phyloP scores from a whole-genome alignment of 2,888 invertebrate species.

The Pycnomerus fuliginosus region DNA sequence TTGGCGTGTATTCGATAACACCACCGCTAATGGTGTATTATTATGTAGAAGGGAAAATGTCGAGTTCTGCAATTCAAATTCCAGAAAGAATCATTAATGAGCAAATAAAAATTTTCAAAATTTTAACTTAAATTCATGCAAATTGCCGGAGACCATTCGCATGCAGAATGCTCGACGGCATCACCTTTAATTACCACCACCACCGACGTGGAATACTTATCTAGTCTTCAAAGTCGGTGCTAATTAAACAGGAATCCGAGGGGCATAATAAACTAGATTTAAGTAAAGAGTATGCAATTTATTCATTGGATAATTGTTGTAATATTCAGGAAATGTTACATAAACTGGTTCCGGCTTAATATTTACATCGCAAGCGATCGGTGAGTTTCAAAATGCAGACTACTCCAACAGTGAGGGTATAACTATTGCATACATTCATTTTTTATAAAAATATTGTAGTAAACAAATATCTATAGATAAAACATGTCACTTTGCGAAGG shows the following conservation, averaged over 20 bases:
- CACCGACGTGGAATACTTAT: constrained; percentile 5
- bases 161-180: constrained; percentile 20
- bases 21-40: constrained; percentile 44
- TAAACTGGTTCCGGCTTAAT: constrained; percentile 23
- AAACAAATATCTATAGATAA: constrained; percentile 22
- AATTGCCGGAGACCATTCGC: constrained; percentile 39
- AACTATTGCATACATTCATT: constrained; percentile 26
- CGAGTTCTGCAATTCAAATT: constrained; percentile 38
- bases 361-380: constrained; percentile 23
- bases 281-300: constrained; percentile 28
- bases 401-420: constrained; percentile 16
- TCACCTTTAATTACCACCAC: constrained; percentile 19
- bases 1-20: constrained; percentile 46
- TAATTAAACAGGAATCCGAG: neutral
- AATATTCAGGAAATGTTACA: constrained; percentile 22
- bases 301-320: constrained; percentile 26
- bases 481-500: constrained; percentile 19
- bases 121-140: too few relatives aligned
- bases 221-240: neutral
- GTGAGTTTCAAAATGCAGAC: constrained; percentile 16
- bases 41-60: constrained; percentile 40
- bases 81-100: constrained; percentile 40
- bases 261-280: constrained; percentile 1
- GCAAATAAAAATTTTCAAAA: too few relatives aligned
- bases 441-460: constrained; percentile 28